These are phyloP conservation scores for Rhinichthys klamathensis DNA, from an alignment of 2,113 vertebrate genomes.

Conservation along the genomic window DNA sequence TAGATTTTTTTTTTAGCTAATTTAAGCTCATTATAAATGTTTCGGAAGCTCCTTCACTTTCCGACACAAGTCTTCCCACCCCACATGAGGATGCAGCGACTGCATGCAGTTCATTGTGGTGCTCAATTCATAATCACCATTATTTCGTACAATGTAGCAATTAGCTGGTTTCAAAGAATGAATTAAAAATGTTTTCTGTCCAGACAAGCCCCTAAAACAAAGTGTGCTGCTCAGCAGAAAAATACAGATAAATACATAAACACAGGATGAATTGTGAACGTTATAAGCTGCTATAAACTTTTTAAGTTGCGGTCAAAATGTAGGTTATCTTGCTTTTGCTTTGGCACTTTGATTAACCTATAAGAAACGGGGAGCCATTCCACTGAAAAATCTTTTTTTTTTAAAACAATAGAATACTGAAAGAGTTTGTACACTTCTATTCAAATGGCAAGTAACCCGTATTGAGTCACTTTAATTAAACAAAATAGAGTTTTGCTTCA, in stretches of 20 bases:
- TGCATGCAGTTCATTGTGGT: neutral
- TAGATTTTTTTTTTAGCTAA: neutral
- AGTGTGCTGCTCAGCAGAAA: neutral
- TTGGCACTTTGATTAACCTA: neutral
- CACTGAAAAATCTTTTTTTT: neutral
- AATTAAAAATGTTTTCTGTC: slow-evolving; percentile 9
- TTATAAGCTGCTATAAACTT: neutral
- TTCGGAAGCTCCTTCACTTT: neutral
- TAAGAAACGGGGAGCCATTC: neutral
- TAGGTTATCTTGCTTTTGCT: neutral
- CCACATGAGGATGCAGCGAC: neutral
- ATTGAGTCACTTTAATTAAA: neutral
- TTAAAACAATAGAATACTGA: neutral
- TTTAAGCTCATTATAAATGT: neutral
- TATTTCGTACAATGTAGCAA: neutral
- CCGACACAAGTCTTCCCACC: neutral
- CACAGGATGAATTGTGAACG: neutral
- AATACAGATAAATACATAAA: neutral
- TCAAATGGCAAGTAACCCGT: neutral
- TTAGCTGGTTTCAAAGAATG: slow-evolving; percentile 15
- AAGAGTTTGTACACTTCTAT: neutral
- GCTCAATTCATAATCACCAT: neutral
- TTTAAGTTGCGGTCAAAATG: neutral
- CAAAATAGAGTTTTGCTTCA: neutral
- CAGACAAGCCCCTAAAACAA: neutral